Base-by-base conservation (phyloP, 1,140 invertebrate species). In the Cydia strobilella region DNA sequence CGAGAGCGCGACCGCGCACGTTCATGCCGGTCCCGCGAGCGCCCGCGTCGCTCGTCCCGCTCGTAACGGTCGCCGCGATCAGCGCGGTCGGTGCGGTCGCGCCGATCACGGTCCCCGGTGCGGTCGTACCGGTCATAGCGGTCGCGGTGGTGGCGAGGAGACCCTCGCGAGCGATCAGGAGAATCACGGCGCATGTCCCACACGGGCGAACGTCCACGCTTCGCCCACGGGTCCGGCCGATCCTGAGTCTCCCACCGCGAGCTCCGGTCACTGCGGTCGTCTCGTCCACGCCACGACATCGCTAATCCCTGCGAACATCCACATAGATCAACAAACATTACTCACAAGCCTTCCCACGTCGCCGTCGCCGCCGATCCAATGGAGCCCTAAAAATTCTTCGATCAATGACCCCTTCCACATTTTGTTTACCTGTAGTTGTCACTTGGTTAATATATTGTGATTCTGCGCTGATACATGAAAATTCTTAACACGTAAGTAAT, bases 241-340 rank as follows among this genome's bases (percentile, higher is more conserved):
- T 80, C 76, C 73, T 86, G 83, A 74, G 79, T 69, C 65, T 69
- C 83, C 87, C 86, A 89, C n/a, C 90, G 80, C 51, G 86, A 82
- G 20, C 72, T 42, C 2, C 73, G 31, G 74, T 74, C 59, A 51
- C 78, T 62, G 45, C 87, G 84, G 63, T 91, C 90, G 69, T 90
- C 87, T 25, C 89, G 82, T 59, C 83, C 83, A 35, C 90, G 84
- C 89, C 90, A 90, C 81, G 89, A 92, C 90, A 92, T 92, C 78
- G 81, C 78, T 80, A 78, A 74, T 73, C 81, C 88, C 90, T 92
- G 90, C 77, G 88, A 92, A 92, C 86, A 92, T 86, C 87, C 83
- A 74, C 80, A 81, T 69, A 80, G 80, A 83, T 77, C 75, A 84
- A 90, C 78, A 87, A 89, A 86, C 79, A 74, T 77, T 48, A 86